phyloP scores from a whole-genome alignment of 2,797 vertebrate species.

The Orientallactaga sibirica region DNA sequence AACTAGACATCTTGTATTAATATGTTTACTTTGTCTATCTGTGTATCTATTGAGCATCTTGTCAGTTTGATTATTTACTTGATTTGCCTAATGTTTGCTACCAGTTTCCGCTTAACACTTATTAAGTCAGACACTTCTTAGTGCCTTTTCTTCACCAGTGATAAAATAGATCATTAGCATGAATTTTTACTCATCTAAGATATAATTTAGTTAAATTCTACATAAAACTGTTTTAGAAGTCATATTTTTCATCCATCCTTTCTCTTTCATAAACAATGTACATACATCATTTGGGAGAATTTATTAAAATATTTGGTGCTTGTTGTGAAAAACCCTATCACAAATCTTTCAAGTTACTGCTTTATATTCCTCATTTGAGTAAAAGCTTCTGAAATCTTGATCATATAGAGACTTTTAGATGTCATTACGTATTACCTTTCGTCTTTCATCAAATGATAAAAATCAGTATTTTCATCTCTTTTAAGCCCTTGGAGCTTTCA shows the following conservation, averaged over 20 bases:
- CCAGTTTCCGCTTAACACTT: not conserved
- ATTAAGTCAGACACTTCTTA: not conserved
- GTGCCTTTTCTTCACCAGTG: not conserved
- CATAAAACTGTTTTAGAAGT: not conserved
- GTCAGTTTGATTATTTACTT: not conserved
- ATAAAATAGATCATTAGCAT: not conserved
- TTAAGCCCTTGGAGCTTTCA: not conserved
- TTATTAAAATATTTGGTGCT: constrained; percentile 39
- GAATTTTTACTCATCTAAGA: not conserved
- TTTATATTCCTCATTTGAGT: constrained; percentile 47
- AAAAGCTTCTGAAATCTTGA: constrained; percentile 52
- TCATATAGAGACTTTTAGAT: constrained; percentile 36
- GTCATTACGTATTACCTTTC: constrained; percentile 48
- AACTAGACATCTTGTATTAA: not conserved
- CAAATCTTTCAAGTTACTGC: not conserved
- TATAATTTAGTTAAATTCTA: not conserved
- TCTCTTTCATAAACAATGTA: not conserved
- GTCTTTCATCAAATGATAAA: constrained; percentile 58
- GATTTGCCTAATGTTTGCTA: not conserved
- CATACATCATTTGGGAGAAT: not conserved
- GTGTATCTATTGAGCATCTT: not conserved
- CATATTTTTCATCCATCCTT: not conserved
- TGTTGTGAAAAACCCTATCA: constrained; percentile 4
- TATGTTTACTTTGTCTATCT: not conserved
- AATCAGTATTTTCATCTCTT: constrained; percentile 40